Conservation (phyloP, 2,888 invertebrate species). For the Polymixis lichenea region DNA sequence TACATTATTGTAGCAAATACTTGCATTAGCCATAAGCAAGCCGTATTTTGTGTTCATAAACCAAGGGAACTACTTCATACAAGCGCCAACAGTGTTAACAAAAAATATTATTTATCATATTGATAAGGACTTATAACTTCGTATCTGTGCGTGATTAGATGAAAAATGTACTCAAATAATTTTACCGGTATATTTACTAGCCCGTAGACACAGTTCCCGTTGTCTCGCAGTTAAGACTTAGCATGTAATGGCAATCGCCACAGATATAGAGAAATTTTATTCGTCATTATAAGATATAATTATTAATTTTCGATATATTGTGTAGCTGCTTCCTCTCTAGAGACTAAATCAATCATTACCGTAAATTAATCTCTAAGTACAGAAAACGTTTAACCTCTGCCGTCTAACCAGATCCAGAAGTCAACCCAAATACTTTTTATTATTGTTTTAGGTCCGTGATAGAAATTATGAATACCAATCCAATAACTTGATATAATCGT, state of each 20-base stretch:
- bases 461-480: slow-evolving; percentile 19
- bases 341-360: slow-evolving; percentile 61
- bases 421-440: slow-evolving; percentile 18
- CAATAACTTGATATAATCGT: slow-evolving; percentile 42
- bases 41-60: slow-evolving; percentile 82
- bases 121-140: slow-evolving; percentile 67
- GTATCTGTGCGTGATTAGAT: slow-evolving; percentile 62
- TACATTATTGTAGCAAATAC: slow-evolving; percentile 69
- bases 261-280: slow-evolving; percentile 66
- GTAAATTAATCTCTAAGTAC: slow-evolving; percentile 56
- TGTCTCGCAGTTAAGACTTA: slow-evolving; percentile 65
- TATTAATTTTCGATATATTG: slow-evolving; percentile 67
- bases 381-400: slow-evolving; percentile 34
- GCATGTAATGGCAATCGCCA: slow-evolving; percentile 66
- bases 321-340: slow-evolving; percentile 66
- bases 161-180: slow-evolving; percentile 61
- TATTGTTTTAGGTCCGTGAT: slow-evolving; percentile 8
- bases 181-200: slow-evolving; percentile 64
- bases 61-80: slow-evolving; percentile 74
- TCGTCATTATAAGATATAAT: slow-evolving; percentile 64
- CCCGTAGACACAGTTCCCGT: slow-evolving; percentile 60
- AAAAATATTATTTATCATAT: slow-evolving; percentile 73
- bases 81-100: slow-evolving; percentile 71
- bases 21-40: slow-evolving; percentile 80
- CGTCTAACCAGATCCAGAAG: slow-evolving; percentile 16